phyloP scores from a whole-genome alignment of 2,113 vertebrate genomes.

The Dasyprocta punctata region DNA sequence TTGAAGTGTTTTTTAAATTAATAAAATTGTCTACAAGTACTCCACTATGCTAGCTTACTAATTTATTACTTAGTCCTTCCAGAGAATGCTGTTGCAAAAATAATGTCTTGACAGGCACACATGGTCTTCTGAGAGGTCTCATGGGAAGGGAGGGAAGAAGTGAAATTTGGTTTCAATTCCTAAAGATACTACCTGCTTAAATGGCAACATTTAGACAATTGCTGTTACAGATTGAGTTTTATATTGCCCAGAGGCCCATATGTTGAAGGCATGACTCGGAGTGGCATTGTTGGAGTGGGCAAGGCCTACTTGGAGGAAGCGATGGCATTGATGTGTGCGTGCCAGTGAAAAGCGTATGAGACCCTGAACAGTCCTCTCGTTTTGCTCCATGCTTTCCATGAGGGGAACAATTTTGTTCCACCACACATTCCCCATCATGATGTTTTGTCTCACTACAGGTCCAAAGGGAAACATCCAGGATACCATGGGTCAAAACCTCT shows the following conservation, averaged over 20 bases:
- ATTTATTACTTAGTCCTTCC: constrained; percentile 54
- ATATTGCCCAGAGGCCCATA: not conserved
- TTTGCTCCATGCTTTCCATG: not conserved
- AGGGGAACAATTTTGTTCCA: not conserved
- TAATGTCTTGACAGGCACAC: constrained; percentile 6
- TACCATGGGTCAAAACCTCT: not conserved
- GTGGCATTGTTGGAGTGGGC: not conserved
- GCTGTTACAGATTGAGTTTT: not conserved
- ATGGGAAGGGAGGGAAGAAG: not conserved
- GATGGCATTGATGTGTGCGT: not conserved
- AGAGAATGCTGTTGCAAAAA: constrained; percentile 55
- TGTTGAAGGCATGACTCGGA: too few species aligned
- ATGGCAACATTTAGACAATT: not conserved
- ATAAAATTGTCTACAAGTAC: constrained; percentile 78
- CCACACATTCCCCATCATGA: not conserved
- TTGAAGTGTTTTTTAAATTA: constrained; percentile 79
- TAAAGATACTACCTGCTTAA: not conserved
- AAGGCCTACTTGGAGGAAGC: not conserved
- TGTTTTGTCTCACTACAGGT: not conserved
- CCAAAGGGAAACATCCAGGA: not conserved
- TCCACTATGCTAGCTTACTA: constrained; percentile 61
- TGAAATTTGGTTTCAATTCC: not conserved
- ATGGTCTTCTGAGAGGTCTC: not conserved
- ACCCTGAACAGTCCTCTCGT: not conserved
- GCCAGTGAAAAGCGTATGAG: not conserved